Evolutionary conservation across 2,888 invertebrate genomes (phyloP), one percentile per base, ranked within the genome.

Genomic region (Macaria notata): DNA sequence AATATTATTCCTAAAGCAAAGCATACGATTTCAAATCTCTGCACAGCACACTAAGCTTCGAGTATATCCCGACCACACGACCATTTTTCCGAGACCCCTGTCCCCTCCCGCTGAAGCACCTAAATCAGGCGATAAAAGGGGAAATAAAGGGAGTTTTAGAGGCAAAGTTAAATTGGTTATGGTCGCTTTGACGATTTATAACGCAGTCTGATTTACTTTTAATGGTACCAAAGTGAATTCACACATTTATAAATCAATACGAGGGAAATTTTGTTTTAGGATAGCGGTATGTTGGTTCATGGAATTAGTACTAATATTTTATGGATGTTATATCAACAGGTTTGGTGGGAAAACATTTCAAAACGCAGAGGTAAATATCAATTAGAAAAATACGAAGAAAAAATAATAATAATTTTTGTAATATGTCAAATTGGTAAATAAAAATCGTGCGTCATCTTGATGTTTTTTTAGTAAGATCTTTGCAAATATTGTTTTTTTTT

Each of bases 201-300:
- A 70, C 74, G 68, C 63, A 76, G 77, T 77, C 79, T 82, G 82
- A 83, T 83, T 82, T 81, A 82, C 74, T 79, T 80, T 81, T 81
- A 82, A 83, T 81, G 81, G 79, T 62, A 56, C 70, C 69, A 69
- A 73, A 77, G 78, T 76, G 80, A 79, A 81, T 82, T 81, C 79
- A 82, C 79, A 79, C 76, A 70, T 66, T 64, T 66, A 76, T 83
- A 85, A 82, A 85, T 85, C 83, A 83, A 83, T 80, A 78, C 68
- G 72, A 65, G 59, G 66, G 65, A 61, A 64, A 72, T 69, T 54
- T 54, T 46, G 49, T 51, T 60, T 59, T 50, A 49, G 59, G 61
- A 53, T 56, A 53, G 51, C 56, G 48, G 50, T 62, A 62, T 59
- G 52, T 38, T 49, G 42, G 59, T 60, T 60, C 58, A 60, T 54